A percentile compares a stretch with the other conserved stretches of the same genome.
Conservation (phyloP, 2,113 vertebrate species). For the Pollachius pollachius region DNA sequence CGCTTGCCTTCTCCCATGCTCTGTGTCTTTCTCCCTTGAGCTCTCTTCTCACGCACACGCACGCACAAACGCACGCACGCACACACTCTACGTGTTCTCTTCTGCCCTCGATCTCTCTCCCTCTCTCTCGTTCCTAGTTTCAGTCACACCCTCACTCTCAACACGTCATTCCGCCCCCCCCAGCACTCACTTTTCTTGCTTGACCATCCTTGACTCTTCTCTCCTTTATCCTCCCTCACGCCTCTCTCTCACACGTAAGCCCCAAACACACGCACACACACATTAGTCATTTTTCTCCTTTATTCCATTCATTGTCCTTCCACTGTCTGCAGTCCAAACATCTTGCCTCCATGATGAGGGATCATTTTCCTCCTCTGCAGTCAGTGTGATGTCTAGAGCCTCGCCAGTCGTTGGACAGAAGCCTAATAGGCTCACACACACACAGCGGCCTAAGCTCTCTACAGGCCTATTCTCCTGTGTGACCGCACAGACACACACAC, state of each 20-base stretch:
- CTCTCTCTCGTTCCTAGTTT: conserved; percentile 20
- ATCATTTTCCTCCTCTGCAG: conserved; percentile 37
- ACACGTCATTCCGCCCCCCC: too few relatives aligned
- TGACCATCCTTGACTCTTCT: too few relatives aligned
- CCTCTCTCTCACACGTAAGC: not conserved
- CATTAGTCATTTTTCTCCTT: conserved; percentile 4
- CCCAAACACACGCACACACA: not conserved
- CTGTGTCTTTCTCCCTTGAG: too few relatives aligned
- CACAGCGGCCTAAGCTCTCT: conserved; percentile 58
- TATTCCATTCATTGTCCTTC: conserved; percentile 18
- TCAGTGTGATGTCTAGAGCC: conserved; percentile 68
- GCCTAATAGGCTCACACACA: conserved; percentile 73
- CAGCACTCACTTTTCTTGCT: too few relatives aligned
- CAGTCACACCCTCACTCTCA: conserved; percentile 1
- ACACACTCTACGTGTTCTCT: not conserved
- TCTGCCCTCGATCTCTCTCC: not conserved
- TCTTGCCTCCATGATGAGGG: conserved; percentile 65
- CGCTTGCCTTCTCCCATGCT: too few relatives aligned
- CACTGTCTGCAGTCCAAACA: conserved; percentile 49
- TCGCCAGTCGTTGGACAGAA: conserved; percentile 70
- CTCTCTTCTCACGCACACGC: not conserved
- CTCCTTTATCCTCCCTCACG: too few relatives aligned
- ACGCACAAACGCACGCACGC: not conserved
- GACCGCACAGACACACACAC: not conserved
- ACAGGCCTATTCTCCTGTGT: conserved; percentile 65